A percentile compares a stretch with the other conserved stretches of the same genome.
phyloP scores from a whole-genome alignment of 92 coral and sea anemone genomes.

The Paragorgia papillata region DNA sequence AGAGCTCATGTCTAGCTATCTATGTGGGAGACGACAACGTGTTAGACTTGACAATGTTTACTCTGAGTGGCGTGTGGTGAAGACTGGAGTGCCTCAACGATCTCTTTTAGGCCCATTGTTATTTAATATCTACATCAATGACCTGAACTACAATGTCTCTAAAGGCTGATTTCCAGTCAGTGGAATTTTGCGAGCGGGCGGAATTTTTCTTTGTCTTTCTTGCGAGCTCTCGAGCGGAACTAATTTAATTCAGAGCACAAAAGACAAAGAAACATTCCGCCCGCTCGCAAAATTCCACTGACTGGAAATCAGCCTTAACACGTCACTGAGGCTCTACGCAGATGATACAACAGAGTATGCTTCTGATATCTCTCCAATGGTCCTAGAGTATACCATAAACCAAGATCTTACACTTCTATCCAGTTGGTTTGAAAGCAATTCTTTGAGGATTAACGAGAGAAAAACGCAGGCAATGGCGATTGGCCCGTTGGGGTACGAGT shows the following conservation, averaged over 20 bases:
- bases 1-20: slow-evolving; percentile 29
- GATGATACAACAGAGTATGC: neutral
- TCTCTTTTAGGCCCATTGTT: slow-evolving; percentile 10
- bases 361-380: slow-evolving; percentile 4
- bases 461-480: slow-evolving; percentile 30
- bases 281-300: too few relatives aligned
- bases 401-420: slow-evolving; percentile 12
- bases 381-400: slow-evolving; percentile 15
- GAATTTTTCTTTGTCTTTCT: too few relatives aligned
- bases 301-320: too few relatives aligned
- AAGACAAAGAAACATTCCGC: too few relatives aligned
- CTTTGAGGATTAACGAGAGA: slow-evolving; percentile 13
- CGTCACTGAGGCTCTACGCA: too few relatives aligned
- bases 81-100: slow-evolving; percentile 41
- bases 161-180: too few relatives aligned
- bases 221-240: too few relatives aligned
- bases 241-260: too few relatives aligned
- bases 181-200: too few relatives aligned
- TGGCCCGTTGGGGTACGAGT: slow-evolving; percentile 36
- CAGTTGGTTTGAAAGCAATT: slow-evolving; percentile 30
- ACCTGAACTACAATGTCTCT: neutral
- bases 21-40: slow-evolving; percentile 43
- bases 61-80: slow-evolving; percentile 47
- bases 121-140: slow-evolving; percentile 6
- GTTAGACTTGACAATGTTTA: slow-evolving; percentile 48